Evolutionary conservation across 2,888 invertebrate genomes (phyloP).

Genomic region (Parnassius apollo): DNA sequence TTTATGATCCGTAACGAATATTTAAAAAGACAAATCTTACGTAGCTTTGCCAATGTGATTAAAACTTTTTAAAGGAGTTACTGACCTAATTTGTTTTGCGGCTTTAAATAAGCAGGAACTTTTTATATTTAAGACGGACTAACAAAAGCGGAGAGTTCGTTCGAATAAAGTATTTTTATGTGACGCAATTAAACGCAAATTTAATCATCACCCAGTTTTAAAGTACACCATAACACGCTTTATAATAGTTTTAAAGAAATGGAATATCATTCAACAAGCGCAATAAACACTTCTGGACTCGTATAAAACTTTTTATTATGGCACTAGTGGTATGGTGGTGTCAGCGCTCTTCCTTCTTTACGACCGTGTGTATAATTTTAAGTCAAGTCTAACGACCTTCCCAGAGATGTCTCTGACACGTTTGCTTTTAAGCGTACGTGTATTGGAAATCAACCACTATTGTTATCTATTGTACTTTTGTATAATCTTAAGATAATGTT

Average conservation of each 20-base stretch:
- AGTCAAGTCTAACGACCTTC: constrained; percentile 51
- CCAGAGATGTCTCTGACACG: constrained; percentile 44
- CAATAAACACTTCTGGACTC: constrained; percentile 34
- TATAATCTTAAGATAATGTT: constrained; percentile 40
- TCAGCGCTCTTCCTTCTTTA: constrained; percentile 37
- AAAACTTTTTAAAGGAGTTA: constrained; percentile 17
- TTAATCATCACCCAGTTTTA: neutral
- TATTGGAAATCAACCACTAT: constrained; percentile 48
- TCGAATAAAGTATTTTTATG: neutral
- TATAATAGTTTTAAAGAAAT: constrained; percentile 15
- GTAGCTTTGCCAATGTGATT: constrained; percentile 2
- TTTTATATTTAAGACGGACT: neutral
- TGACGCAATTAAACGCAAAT: constrained; percentile 5
- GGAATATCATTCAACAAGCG: constrained; percentile 32
- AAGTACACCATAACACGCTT: constrained; percentile 1
- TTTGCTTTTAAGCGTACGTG: constrained; percentile 21
- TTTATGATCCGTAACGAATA: constrained; percentile 12
- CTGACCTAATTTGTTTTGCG: neutral
- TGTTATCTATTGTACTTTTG: constrained; percentile 35
- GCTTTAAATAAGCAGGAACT: neutral
- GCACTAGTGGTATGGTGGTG: constrained; percentile 29
- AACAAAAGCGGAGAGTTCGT: neutral
- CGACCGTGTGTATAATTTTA: constrained; percentile 49
- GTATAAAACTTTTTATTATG: constrained; percentile 37
- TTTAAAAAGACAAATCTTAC: constrained; percentile 17